phyloP scores from a whole-genome alignment of 2,113 vertebrate genomes.

The Saccopteryx bilineata region DNA sequence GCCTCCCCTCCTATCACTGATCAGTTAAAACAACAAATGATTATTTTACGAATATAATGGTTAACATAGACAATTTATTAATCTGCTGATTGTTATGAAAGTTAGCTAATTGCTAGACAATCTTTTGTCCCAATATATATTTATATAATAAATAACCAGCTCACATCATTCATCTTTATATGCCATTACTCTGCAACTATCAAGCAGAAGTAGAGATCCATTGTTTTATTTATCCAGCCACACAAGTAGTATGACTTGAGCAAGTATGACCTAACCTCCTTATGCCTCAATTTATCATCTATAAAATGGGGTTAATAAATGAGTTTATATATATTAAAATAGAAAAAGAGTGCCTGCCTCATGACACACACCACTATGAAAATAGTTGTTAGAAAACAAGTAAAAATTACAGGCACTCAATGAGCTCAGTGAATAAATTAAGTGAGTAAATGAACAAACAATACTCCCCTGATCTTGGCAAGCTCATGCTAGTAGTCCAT shows the following conservation, averaged over 20 bases:
- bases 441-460: constrained; percentile 40
- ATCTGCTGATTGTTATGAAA: constrained; percentile 70
- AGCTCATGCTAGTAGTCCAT: neutral
- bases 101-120: constrained; percentile 71
- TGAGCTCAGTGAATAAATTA: constrained; percentile 36
- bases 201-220: neutral
- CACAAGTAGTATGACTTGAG: neutral
- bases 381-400: constrained; percentile 62
- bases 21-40: constrained; percentile 71
- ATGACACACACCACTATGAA: neutral
- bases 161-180: constrained; percentile 28
- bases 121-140: constrained; percentile 46
- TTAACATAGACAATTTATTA: constrained; percentile 61
- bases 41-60: constrained; percentile 62
- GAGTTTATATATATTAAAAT: neutral
- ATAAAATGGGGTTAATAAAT: constrained; percentile 40
- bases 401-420: neutral
- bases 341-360: constrained; percentile 26
- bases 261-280: constrained; percentile 27
- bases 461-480: neutral
- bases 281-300: constrained; percentile 42
- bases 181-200: neutral
- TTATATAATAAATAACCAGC: neutral
- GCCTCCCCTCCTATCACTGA: neutral
- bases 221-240: constrained; percentile 24